A percentile compares a stretch with the other conserved stretches of the same genome.
Conservation (phyloP, 1,140 invertebrate genomes). For the Lycorma delicatula region DNA sequence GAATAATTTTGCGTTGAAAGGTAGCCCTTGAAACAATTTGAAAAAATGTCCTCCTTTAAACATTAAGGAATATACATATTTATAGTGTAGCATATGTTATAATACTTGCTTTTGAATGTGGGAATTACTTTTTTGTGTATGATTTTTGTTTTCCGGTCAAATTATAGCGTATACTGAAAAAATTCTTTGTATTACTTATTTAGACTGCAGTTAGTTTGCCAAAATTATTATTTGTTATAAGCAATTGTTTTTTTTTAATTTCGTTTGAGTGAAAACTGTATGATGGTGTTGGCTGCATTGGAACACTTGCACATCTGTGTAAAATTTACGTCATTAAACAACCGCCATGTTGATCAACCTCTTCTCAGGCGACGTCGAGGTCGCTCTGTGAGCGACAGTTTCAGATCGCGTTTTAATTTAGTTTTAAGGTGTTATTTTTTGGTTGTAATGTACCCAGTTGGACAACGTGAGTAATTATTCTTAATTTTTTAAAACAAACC, state of each 20-base stretch:
- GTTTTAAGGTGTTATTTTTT: conserved; percentile 6
- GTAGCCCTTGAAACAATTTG: no score
- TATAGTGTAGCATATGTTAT: no score
- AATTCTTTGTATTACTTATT: no score
- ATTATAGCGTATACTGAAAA: no score
- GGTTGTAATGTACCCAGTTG: conserved; percentile 44
- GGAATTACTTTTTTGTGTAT: no score
- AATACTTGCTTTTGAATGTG: no score
- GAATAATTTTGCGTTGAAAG: no score
- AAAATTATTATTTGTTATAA: no score
- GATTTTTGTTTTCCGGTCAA: no score
- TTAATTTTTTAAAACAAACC: not conserved
- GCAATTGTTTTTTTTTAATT: no score
- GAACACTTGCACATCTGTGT: not conserved
- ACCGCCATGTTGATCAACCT: conserved; percentile 25
- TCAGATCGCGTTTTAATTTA: conserved; percentile 9
- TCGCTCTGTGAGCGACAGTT: conserved; percentile 17
- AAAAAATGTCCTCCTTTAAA: no score
- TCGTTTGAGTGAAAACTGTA: not conserved
- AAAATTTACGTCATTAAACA: conserved; percentile 7
- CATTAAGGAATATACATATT: no score
- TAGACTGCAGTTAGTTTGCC: not conserved
- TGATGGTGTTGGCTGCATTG: not conserved
- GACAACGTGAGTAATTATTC: conserved; percentile 44
- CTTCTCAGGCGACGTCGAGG: conserved; percentile 5